Percentiles rank a stretch among this genome's conserved stretches.
phyloP scores from a whole-genome alignment of 2,888 invertebrate species.

The Cryptocheilus praepositus region DNA sequence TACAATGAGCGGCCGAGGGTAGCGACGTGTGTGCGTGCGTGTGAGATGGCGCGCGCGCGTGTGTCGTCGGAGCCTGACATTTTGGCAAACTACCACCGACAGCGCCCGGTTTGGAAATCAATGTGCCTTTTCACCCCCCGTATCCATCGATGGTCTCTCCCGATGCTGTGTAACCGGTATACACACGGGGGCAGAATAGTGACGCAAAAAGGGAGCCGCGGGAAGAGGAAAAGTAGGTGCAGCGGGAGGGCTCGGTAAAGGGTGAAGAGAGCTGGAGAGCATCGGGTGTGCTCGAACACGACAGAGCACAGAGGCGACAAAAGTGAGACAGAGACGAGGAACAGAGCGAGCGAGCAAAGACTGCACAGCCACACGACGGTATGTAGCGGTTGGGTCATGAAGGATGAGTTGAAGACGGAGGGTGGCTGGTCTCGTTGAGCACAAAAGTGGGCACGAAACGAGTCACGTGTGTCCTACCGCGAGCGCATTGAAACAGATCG shows the following conservation, averaged over 20 bases:
- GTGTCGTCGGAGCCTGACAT: slow-evolving; percentile 27
- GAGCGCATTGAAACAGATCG: slow-evolving; percentile 51
- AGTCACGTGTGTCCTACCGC: slow-evolving; percentile 46
- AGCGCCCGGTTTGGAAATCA: slow-evolving; percentile 49
- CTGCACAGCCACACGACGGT: too few species aligned
- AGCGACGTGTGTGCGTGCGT: background rate
- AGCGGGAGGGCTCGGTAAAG: slow-evolving; percentile 31
- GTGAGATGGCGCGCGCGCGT: too few species aligned
- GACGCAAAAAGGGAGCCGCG: slow-evolving; percentile 17
- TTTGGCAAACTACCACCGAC: slow-evolving; percentile 43
- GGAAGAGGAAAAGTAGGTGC: slow-evolving; percentile 28
- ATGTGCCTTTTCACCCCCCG: slow-evolving; percentile 26
- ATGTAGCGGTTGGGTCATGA: background rate
- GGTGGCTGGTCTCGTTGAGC: slow-evolving; percentile 43
- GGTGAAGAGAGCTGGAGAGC: slow-evolving; percentile 46
- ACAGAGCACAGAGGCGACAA: too few species aligned
- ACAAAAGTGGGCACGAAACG: slow-evolving; percentile 56
- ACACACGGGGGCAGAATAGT: slow-evolving; percentile 19
- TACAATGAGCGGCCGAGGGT: slow-evolving; percentile 8
- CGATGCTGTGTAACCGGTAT: slow-evolving; percentile 40
- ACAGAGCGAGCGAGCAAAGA: slow-evolving; percentile 20
- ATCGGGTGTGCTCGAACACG: background rate
- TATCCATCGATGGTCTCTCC: slow-evolving; percentile 19
- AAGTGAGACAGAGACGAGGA: slow-evolving; percentile 7
- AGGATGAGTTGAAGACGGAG: slow-evolving; percentile 39